These are phyloP conservation scores for Oreocharis arfaki DNA, from an alignment of 2,113 vertebrate genomes.

Conservation along the genomic window DNA sequence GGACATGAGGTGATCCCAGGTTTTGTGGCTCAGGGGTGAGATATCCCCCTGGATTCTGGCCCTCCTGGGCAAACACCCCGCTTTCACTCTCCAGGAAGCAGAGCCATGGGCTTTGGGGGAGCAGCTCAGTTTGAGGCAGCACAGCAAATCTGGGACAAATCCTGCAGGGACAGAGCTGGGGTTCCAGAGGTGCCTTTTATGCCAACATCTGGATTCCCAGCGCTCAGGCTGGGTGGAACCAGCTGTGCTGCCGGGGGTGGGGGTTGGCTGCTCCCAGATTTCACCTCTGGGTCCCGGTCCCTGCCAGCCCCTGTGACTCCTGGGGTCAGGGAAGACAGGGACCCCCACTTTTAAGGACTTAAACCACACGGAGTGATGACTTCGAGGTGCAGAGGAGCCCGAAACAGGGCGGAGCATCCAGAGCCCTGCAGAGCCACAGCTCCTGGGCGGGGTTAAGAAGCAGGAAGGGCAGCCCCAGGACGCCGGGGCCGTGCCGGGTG, in stretches of 20 bases:
- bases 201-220: background rate
- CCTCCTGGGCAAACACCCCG: background rate
- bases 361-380: fast-evolving
- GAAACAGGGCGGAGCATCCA: fast-evolving
- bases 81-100: background rate
- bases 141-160: background rate
- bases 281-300: background rate
- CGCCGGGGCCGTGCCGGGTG: fast-evolving
- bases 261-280: background rate
- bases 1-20: background rate
- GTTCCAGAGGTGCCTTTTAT: background rate
- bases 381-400: fast-evolving
- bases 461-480: fast-evolving
- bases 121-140: background rate
- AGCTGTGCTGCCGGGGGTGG: background rate
- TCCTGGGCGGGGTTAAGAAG: background rate
- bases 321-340: background rate
- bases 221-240: background rate
- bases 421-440: background rate
- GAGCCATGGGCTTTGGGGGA: background rate
- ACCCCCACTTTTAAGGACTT: background rate
- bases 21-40: background rate
- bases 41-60: background rate
- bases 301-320: background rate
- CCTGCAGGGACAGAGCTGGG: background rate